Evolutionary conservation across 2,113 vertebrate species (phyloP).

Genomic region (Theristicus caerulescens): DNA sequence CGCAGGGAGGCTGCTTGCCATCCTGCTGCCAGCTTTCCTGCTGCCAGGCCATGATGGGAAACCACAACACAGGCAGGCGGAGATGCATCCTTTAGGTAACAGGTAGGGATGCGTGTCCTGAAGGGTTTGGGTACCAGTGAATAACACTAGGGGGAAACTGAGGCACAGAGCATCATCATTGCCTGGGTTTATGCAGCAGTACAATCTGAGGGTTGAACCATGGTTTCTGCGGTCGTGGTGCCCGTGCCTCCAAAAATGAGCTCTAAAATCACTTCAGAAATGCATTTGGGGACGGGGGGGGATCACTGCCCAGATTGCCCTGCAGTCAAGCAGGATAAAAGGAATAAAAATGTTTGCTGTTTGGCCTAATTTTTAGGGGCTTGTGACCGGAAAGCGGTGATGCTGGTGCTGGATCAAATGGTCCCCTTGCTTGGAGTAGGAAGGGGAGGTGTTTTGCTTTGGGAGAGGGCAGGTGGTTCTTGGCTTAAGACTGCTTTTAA

Average conservation of each 20-base stretch:
- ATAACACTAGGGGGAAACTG: neutral
- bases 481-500: neutral
- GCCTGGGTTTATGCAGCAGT: neutral
- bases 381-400: neutral
- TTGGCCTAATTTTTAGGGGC: neutral
- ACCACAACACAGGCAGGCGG: rapidly evolving
- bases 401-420: neutral
- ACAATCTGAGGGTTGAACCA: rapidly evolving
- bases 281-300: neutral
- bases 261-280: neutral
- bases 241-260: rapidly evolving
- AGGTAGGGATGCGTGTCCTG: neutral
- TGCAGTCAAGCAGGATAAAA: neutral
- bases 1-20: neutral
- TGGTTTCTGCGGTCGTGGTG: neutral
- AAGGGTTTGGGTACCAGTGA: neutral
- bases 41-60: neutral
- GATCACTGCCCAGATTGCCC: neutral
- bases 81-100: neutral
- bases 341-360: neutral
- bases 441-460: neutral
- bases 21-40: neutral
- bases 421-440: neutral
- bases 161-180: rapidly evolving
- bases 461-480: neutral